Conservation (phyloP, 2,888 invertebrate genomes). For the Tenthredo mesomela region DNA sequence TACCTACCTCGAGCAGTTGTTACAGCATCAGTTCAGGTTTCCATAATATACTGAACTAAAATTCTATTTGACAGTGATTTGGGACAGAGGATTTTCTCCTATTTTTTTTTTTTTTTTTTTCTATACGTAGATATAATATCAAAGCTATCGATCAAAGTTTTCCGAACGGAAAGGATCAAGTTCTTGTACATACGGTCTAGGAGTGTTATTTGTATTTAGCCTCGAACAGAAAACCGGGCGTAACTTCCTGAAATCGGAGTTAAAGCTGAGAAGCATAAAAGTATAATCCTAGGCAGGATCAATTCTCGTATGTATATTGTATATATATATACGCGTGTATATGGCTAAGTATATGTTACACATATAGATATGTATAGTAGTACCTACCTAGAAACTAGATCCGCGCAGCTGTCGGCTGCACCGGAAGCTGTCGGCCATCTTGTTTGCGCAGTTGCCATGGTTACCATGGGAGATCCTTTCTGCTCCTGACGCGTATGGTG, state of each 20-base stretch:
- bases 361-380: slow-evolving; percentile 28
- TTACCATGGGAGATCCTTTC: slow-evolving; percentile 74
- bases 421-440: slow-evolving; percentile 77
- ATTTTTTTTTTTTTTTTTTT: neutral
- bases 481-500: slow-evolving; percentile 61
- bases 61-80: neutral
- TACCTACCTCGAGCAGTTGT: neutral
- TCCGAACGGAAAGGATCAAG: slow-evolving; percentile 21
- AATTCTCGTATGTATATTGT: slow-evolving; percentile 21
- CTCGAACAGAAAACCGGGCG: slow-evolving; percentile 40
- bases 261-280: slow-evolving; percentile 48
- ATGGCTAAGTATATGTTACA: neutral
- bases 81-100: neutral
- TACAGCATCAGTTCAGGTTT: neutral
- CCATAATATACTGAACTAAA: neutral
- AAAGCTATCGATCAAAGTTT: slow-evolving; percentile 34
- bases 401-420: slow-evolving; percentile 52
- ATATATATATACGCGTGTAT: neutral
- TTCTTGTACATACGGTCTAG: neutral
- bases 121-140: neutral
- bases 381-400: slow-evolving; percentile 65
- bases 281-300: slow-evolving; percentile 49
- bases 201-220: slow-evolving; percentile 42
- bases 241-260: slow-evolving; percentile 51
- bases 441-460: slow-evolving; percentile 77